phyloP scores from a whole-genome alignment of 1,140 invertebrate genomes.

The Zaprionus capensis region DNA sequence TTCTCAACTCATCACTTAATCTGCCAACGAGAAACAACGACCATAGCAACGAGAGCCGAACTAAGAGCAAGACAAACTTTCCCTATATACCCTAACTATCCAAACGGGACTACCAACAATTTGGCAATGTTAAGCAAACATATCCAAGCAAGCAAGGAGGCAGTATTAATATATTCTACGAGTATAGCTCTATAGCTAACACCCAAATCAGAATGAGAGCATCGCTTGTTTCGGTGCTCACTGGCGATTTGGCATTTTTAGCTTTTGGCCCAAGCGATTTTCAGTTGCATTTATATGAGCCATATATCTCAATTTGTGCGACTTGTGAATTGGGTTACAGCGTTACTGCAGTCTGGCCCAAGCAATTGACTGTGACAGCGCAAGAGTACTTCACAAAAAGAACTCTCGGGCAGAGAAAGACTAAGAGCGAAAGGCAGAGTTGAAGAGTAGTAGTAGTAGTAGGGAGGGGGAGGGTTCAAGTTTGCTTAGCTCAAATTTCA shows the following conservation, averaged over 20 bases:
- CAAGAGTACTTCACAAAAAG: slow-evolving; percentile 7
- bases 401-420: background rate
- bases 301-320: slow-evolving; percentile 63
- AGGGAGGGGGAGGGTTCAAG: background rate
- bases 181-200: too few relatives aligned
- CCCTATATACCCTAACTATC: slow-evolving; percentile 14
- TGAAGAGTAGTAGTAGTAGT: background rate
- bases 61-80: slow-evolving; percentile 41
- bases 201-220: background rate
- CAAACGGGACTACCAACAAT: background rate
- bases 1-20: slow-evolving; percentile 66
- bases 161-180: background rate
- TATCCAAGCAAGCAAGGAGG: background rate
- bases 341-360: slow-evolving; percentile 20
- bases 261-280: slow-evolving; percentile 25
- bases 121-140: background rate
- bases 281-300: slow-evolving; percentile 44
- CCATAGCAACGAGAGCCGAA: slow-evolving; percentile 19
- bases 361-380: slow-evolving; percentile 55
- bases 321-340: slow-evolving; percentile 56
- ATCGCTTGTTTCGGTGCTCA: background rate
- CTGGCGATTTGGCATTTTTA: background rate
- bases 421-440: background rate
- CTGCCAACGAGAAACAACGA: slow-evolving; percentile 56
- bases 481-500: slow-evolving; percentile 59